phyloP scores from a whole-genome alignment of 2,113 vertebrate species.

The Labrus mixtus region DNA sequence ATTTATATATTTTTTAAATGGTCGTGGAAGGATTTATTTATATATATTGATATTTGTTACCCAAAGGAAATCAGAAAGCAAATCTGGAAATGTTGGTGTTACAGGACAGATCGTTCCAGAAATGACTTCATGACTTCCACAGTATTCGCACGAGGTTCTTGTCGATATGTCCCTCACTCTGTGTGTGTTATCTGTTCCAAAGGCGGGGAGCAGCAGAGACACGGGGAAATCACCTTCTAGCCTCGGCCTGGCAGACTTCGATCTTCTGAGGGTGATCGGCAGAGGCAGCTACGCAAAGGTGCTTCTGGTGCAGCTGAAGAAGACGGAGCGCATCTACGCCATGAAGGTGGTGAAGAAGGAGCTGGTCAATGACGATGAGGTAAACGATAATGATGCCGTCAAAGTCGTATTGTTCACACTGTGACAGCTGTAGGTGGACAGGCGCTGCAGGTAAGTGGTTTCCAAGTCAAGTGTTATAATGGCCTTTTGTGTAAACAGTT shows the following conservation, averaged over 20 bases:
- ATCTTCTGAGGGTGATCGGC: conserved; percentile 96
- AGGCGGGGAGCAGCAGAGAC: conserved; percentile 94
- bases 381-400: conserved; percentile 54
- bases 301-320: conserved; percentile 94
- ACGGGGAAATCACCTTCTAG: conserved; percentile 94
- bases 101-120: not conserved
- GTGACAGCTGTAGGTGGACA: too few species aligned
- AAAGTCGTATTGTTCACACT: not conserved
- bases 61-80: conserved; percentile 56
- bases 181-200: not conserved
- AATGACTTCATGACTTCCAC: conserved; percentile 4
- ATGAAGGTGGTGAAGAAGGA: conserved; percentile 99
- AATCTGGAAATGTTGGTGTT: not conserved
- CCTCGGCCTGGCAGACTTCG: conserved; percentile 95
- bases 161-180: not conserved
- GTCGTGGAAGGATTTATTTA: too few species aligned
- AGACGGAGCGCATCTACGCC: conserved; percentile 97
- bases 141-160: not conserved
- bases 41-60: too few species aligned
- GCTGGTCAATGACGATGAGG: conserved; percentile 98
- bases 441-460: too few species aligned
- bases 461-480: not conserved
- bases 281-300: conserved; percentile 99
- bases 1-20: too few species aligned
- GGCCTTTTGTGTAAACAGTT: not conserved